Evolutionary conservation across 2,888 invertebrate genomes (phyloP).

Genomic region (Chesias legatella): DNA sequence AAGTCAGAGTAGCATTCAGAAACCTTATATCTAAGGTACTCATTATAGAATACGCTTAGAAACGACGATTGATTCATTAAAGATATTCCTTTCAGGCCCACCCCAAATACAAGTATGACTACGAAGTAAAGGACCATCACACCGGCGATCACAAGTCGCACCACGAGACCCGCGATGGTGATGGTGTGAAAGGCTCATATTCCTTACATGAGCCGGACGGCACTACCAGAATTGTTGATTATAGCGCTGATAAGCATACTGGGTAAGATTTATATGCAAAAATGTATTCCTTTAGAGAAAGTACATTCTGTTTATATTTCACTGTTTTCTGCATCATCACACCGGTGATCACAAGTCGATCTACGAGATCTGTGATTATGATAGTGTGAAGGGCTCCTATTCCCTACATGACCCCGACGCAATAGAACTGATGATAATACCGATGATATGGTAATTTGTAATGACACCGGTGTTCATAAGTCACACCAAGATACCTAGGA

Average conservation of each 20-base stretch:
- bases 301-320: no score
- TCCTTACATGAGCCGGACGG: slow-evolving; percentile 71
- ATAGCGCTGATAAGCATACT: slow-evolving; percentile 66
- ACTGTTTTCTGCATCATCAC: slow-evolving; percentile 70
- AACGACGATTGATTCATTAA: no score
- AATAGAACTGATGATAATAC: no score
- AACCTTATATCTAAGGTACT: no score
- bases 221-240: slow-evolving; percentile 71
- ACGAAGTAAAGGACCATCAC: slow-evolving; percentile 59
- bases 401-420: slow-evolving; percentile 69
- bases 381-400: slow-evolving; percentile 52
- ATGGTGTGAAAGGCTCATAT: slow-evolving; percentile 52
- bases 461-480: no score
- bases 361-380: slow-evolving; percentile 69
- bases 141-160: slow-evolving; percentile 75
- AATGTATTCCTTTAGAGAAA: no score
- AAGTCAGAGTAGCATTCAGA: no score
- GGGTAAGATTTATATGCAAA: slow-evolving; percentile 53
- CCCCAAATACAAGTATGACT: slow-evolving; percentile 44
- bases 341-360: slow-evolving; percentile 75
- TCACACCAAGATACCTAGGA: no score
- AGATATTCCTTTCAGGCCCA: slow-evolving; percentile 27
- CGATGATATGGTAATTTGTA: no score
- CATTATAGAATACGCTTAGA: no score
- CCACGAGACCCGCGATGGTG: slow-evolving; percentile 69